phyloP scores from a whole-genome alignment of 2,113 vertebrate species.

The Tenrec ecaudatus region DNA sequence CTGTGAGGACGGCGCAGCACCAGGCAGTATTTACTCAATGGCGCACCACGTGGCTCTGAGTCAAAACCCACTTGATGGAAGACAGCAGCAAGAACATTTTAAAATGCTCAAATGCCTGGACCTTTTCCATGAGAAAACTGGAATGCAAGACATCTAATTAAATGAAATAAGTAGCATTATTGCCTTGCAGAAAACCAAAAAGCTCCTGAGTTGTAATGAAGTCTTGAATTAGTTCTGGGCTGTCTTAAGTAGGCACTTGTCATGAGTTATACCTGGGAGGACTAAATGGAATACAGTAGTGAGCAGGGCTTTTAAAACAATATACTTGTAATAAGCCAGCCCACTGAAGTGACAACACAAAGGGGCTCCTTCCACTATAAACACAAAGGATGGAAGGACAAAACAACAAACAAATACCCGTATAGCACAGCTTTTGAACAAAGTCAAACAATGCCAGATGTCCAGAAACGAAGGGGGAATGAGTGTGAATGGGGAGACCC shows the following conservation, averaged over 20 bases:
- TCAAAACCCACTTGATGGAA: too few species aligned
- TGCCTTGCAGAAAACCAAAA: not conserved
- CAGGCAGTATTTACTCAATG: too few species aligned
- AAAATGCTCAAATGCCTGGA: too few species aligned
- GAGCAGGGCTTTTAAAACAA: not conserved
- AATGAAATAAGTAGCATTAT: too few species aligned
- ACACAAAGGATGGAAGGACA: not conserved
- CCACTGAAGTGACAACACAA: not conserved
- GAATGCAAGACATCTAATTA: too few species aligned
- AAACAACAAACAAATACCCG: not conserved
- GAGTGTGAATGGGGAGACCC: not conserved
- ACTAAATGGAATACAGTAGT: rapidly evolving
- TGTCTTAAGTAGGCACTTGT: not conserved
- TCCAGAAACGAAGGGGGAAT: not conserved
- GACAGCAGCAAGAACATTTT: too few species aligned
- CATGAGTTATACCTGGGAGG: rapidly evolving
- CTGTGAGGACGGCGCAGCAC: too few species aligned
- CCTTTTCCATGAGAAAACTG: too few species aligned
- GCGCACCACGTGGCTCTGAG: too few species aligned
- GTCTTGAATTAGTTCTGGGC: not conserved
- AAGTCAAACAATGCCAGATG: not conserved
- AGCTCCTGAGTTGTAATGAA: not conserved
- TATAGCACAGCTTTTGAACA: not conserved
- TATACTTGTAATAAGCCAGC: not conserved
- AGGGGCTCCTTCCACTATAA: not conserved